Percentiles rank a stretch among this genome's conserved stretches.
phyloP scores from a whole-genome alignment of 2,888 invertebrate genomes.

The Melanostoma scalare region DNA sequence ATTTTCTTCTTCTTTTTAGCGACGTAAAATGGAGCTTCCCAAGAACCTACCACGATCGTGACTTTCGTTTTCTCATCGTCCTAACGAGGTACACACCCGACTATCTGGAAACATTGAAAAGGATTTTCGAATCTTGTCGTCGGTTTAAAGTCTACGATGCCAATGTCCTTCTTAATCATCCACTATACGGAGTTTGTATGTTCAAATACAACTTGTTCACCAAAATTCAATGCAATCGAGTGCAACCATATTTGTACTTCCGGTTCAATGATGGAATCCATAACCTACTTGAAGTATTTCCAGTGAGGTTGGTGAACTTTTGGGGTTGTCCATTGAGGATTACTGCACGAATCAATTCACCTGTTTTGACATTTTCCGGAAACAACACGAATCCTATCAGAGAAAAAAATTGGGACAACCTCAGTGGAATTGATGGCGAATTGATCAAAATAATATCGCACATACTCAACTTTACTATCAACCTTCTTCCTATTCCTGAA shows the following conservation, averaged over 20 bases:
- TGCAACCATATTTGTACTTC: slow-evolving; percentile 73
- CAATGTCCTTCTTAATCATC: slow-evolving; percentile 74
- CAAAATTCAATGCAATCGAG: slow-evolving; percentile 57
- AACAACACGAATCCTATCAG: slow-evolving; percentile 67
- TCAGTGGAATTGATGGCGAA: slow-evolving; percentile 77
- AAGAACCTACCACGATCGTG: neutral
- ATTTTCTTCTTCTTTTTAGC: neutral
- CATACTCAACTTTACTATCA: slow-evolving; percentile 75
- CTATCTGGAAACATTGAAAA: neutral
- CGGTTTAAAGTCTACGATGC: slow-evolving; percentile 74
- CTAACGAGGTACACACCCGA: neutral
- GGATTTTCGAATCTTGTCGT: neutral
- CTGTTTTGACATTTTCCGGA: slow-evolving; percentile 76
- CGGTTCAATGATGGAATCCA: slow-evolving; percentile 68
- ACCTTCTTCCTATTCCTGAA: slow-evolving; percentile 40
- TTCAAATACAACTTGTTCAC: slow-evolving; percentile 60
- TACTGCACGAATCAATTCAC: slow-evolving; percentile 74
- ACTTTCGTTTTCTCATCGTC: slow-evolving; percentile 14
- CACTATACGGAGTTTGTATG: slow-evolving; percentile 48
- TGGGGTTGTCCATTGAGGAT: slow-evolving; percentile 75
- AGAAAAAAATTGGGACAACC: slow-evolving; percentile 68
- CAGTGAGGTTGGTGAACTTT: slow-evolving; percentile 69
- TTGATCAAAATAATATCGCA: slow-evolving; percentile 75
- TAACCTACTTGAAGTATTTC: slow-evolving; percentile 41
- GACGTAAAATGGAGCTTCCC: neutral